These are phyloP conservation scores for Dasysyrphus albostriatus DNA, from an alignment of 2,888 invertebrate genomes.

Conservation along the genomic window DNA sequence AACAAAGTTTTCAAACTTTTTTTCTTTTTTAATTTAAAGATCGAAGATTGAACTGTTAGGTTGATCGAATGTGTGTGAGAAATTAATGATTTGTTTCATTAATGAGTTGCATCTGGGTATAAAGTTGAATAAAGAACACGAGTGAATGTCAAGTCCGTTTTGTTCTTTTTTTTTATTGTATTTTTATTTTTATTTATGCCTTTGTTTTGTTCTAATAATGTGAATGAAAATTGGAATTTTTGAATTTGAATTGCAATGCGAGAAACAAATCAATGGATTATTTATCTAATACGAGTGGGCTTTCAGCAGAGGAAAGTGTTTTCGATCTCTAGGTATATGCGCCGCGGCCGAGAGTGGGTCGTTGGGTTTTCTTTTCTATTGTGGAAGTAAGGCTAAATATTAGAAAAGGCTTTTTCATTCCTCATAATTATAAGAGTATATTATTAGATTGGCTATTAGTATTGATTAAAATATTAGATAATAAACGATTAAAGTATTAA, in stretches of 20 bases:
- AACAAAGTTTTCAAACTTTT: constrained; percentile 21
- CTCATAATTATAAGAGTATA: constrained; percentile 29
- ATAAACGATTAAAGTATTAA: constrained; percentile 10
- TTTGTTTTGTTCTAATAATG: constrained; percentile 13
- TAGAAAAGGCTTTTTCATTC: background rate
- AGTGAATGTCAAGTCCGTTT: constrained; percentile 36
- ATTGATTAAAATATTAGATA: constrained; percentile 38
- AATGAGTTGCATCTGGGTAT: constrained; percentile 60
- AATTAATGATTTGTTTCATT: constrained; percentile 66
- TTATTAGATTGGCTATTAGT: constrained; percentile 49
- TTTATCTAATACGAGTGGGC: background rate
- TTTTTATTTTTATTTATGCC: constrained; percentile 28
- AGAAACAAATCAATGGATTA: constrained; percentile 17
- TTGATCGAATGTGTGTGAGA: constrained; percentile 73
- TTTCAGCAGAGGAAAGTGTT: too few species aligned
- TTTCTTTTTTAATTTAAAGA: constrained; percentile 2
- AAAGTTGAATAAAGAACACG: constrained; percentile 11
- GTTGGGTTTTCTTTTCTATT: background rate
- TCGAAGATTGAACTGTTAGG: constrained; percentile 66
- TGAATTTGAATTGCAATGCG: constrained; percentile 45
- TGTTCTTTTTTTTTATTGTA: constrained; percentile 15
- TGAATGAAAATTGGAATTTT: constrained; percentile 14
- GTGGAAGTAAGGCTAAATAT: background rate
- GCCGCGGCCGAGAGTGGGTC: background rate
- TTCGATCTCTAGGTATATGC: too few species aligned